These are phyloP conservation scores for Drosophila mauritiana DNA, from an alignment of 1,140 invertebrate genomes.

Conservation along the genomic window DNA sequence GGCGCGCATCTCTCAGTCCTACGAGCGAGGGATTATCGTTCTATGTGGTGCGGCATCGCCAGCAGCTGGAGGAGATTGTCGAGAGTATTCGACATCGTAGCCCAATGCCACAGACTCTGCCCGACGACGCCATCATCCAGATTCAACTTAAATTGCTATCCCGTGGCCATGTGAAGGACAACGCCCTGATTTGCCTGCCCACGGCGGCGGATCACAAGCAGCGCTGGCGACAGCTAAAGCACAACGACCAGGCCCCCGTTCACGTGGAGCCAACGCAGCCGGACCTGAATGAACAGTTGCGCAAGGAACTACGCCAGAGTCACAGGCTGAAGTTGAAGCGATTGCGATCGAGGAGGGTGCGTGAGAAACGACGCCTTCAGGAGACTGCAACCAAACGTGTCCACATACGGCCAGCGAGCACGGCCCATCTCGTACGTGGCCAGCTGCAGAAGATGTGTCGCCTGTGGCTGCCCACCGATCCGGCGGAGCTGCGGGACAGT, in stretches of 20 bases:
- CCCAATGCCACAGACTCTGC: conserved; percentile 43
- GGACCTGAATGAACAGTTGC: conserved; percentile 87
- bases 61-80: conserved; percentile 75
- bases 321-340: conserved; percentile 88
- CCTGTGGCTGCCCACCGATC: conserved; percentile 88
- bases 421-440: conserved; percentile 83
- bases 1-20: conserved; percentile 83
- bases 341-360: conserved; percentile 86
- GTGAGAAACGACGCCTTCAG: conserved; percentile 85
- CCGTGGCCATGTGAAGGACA: conserved; percentile 85
- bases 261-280: conserved; percentile 86
- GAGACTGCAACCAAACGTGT: conserved; percentile 74
- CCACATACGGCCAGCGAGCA: conserved; percentile 75
- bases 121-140: conserved; percentile 85
- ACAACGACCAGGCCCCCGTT: conserved; percentile 80
- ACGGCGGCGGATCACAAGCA: conserved; percentile 85
- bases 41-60: conserved; percentile 86
- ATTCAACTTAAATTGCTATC: conserved; percentile 85
- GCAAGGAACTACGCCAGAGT: conserved; percentile 86
- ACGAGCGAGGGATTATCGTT: conserved; percentile 76
- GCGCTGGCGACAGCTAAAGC: conserved; percentile 83
- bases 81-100: conserved; percentile 66
- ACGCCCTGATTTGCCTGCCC: conserved; percentile 89
- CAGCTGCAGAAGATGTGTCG: conserved; percentile 88
- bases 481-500: conserved; percentile 71